Evolutionary conservation across 2,797 vertebrate genomes (phyloP).

Genomic region (Spondyliosoma cantharus): DNA sequence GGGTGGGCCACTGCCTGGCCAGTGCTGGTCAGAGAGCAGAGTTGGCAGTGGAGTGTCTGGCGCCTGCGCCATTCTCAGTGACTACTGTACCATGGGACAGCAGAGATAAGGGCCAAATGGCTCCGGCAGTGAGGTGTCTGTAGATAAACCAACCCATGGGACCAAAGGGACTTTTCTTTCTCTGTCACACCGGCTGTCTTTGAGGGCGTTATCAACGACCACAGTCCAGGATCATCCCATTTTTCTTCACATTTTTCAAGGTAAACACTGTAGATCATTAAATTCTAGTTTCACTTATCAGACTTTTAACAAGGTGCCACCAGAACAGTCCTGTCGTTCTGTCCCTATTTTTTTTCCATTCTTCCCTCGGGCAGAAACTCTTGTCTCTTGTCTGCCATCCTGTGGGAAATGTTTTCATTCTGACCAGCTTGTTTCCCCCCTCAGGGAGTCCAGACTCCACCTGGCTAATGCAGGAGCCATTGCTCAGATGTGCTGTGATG

Average conservation of each 20-base stretch:
- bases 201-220: conserved; percentile 30
- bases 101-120: conserved; percentile 44
- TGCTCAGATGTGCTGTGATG: conserved; percentile 37
- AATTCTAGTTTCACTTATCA: conserved; percentile 10
- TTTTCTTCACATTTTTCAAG: conserved; percentile 8
- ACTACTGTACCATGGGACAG: conserved; percentile 37
- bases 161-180: conserved; percentile 62
- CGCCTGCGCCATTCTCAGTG: conserved; percentile 36
- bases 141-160: conserved; percentile 63
- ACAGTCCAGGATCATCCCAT: conserved; percentile 30
- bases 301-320: conserved; percentile 48
- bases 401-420: conserved; percentile 54
- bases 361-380: conserved; percentile 6
- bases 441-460: conserved; percentile 73
- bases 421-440: conserved; percentile 41
- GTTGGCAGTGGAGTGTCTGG: conserved; percentile 46
- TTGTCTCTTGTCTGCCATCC: conserved; percentile 10
- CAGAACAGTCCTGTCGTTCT: conserved; percentile 41
- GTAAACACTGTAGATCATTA: conserved; percentile 35
- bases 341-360: conserved; percentile 1
- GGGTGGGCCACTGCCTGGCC: conserved; percentile 10
- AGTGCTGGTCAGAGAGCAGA: conserved; percentile 24
- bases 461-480: conserved; percentile 56
- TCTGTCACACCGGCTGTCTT: conserved; percentile 27
- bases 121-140: conserved; percentile 45